Percentiles rank a stretch among this genome's conserved stretches.
phyloP scores from a whole-genome alignment of 2,113 vertebrate genomes.

The Rhipidura dahli region DNA sequence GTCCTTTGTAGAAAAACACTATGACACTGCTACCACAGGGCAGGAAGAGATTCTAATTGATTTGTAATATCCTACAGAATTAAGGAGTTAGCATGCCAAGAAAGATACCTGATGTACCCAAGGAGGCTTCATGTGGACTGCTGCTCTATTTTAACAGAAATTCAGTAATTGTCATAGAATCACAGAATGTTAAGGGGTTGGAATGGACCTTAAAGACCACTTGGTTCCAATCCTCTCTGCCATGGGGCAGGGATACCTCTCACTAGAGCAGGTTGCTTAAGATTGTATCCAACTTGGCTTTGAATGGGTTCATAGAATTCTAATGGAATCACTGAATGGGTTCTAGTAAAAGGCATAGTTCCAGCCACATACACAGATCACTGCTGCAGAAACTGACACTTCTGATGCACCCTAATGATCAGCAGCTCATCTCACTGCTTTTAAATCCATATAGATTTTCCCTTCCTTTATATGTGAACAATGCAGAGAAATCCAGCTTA shows the following conservation, averaged over 20 bases:
- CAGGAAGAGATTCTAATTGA: background rate
- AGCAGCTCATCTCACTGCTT: background rate
- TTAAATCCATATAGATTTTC: background rate
- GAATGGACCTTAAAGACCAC: background rate
- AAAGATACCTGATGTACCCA: background rate
- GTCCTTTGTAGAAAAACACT: background rate
- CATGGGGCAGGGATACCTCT: background rate
- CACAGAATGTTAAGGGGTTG: background rate
- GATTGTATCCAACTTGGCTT: background rate
- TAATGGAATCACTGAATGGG: accelerated
- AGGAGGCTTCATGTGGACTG: background rate
- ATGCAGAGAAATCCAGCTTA: background rate
- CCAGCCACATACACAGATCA: background rate
- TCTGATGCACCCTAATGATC: background rate
- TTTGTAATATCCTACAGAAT: background rate
- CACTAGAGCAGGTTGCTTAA: background rate
- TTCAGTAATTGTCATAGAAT: background rate
- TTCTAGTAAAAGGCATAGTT: background rate
- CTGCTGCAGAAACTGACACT: background rate
- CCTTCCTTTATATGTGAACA: background rate
- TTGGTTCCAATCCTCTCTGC: background rate
- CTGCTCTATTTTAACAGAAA: background rate
- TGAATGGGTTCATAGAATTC: background rate
- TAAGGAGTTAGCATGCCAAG: background rate
- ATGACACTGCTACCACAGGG: background rate